Conservation (phyloP, 1,140 invertebrate species). For the Heliconius nattereri region DNA sequence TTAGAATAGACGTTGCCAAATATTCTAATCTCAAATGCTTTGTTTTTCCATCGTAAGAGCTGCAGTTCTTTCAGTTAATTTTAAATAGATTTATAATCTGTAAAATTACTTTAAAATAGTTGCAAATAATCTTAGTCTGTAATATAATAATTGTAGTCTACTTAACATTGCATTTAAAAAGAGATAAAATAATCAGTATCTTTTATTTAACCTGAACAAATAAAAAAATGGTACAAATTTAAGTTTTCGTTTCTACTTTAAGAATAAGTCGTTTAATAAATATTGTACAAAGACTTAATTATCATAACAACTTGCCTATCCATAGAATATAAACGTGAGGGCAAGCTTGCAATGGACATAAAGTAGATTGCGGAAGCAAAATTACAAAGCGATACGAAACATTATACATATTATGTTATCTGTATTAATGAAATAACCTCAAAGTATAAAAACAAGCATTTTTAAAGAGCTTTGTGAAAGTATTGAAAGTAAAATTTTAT, state of each 20-base stretch:
- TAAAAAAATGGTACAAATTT: too few species aligned
- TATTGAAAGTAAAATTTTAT: neutral
- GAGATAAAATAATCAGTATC: neutral
- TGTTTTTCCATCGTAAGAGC: slow-evolving; percentile 2
- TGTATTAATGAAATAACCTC: neutral
- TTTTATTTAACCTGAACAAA: too few species aligned
- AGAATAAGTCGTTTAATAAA: too few species aligned
- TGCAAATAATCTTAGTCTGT: neutral
- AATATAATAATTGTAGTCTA: neutral
- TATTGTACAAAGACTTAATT: neutral
- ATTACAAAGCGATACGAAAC: neutral
- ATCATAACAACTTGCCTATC: neutral
- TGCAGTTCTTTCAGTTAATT: neutral
- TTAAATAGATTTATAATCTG: slow-evolving; percentile 12
- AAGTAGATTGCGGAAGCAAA: neutral
- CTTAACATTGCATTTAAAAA: neutral
- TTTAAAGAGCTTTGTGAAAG: neutral
- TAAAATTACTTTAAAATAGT: neutral
- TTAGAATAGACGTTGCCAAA: slow-evolving; percentile 1
- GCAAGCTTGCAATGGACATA: neutral
- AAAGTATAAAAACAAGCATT: neutral
- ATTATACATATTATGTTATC: neutral
- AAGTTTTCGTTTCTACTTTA: too few species aligned
- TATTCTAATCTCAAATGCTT: neutral
- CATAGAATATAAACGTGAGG: neutral